Evolutionary conservation across 2,888 invertebrate genomes (phyloP), one percentile per base, ranked within the genome.

Genomic region (Dendrolimus pini): DNA sequence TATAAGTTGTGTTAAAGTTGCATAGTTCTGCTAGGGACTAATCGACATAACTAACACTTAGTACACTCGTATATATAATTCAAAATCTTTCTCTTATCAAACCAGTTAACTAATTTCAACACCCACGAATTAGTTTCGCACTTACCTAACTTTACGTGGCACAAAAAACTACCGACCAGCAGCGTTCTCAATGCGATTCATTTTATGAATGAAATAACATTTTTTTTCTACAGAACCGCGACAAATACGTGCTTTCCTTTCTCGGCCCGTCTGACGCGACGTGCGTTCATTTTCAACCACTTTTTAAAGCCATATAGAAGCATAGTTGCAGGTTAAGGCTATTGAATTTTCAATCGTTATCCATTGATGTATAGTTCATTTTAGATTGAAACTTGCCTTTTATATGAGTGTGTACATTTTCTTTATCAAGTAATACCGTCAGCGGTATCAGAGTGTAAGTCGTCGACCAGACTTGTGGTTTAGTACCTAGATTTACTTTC

Each of bases 121-220:
- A 30, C 6, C 30, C 3, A 30, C 30, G 30, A 30, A 30, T 30
- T 30, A 30, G 30, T 30, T 3, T 30, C 30, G 54, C 55, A 64
- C 64, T 70, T 65, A 62, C 60, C 63, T 67, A 71, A 47, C 47
- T 47, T 47, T 47, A 47, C 47, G 47, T 47, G 47, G 47, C 47
- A 47, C 12, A 81, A 82, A 84, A 82, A 78, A 69, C 61, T 61
- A 56, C 64, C 64, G 55, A 54, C 30, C 30, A 30, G 47, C 69
- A 64, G 65, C 69, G 70, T 75, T 72, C 82, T 88, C 80, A 89
- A 88, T 89, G 86, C 85, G 75, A 88, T 84, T 88, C 85, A 82
- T 87, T 89, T 89, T 89, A 89, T 90, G 89, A 90, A 90, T 90
- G 89, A 88, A 89, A 89, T 89, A 88, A 85, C 80, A 77, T 84